A percentile compares a stretch with the other conserved stretches of the same genome.
These are phyloP conservation scores for Augochlorella aurata DNA, from an alignment of 2,888 invertebrate genomes.

Conservation along the genomic window DNA sequence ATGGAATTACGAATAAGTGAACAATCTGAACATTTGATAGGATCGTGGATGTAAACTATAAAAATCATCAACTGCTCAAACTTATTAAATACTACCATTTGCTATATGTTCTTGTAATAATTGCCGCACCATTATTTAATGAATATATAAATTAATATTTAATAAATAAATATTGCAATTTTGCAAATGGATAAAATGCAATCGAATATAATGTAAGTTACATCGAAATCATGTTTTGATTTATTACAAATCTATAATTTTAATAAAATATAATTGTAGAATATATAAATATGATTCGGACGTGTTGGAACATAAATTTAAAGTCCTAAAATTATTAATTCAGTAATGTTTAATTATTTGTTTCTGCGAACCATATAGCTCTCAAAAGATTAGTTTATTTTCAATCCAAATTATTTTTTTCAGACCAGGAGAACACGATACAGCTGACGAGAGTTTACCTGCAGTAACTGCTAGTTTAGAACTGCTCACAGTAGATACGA, in stretches of 20 bases:
- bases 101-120: neutral
- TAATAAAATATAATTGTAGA: neutral
- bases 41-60: neutral
- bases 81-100: neutral
- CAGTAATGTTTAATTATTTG: neutral
- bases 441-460: constrained; percentile 71
- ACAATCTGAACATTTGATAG: constrained; percentile 1
- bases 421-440: constrained; percentile 41
- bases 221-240: neutral
- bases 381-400: neutral
- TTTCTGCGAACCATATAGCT: neutral
- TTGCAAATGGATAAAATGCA: constrained; percentile 57
- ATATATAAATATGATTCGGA: neutral
- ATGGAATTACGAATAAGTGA: constrained; percentile 3
- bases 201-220: constrained; percentile 52
- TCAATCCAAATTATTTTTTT: constrained; percentile 39
- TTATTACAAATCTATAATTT: neutral
- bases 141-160: neutral
- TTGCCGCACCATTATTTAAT: neutral
- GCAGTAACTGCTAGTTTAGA: constrained; percentile 77
- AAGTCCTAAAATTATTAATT: neutral
- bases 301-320: neutral
- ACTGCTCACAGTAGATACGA: constrained; percentile 73
- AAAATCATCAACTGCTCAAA: neutral
- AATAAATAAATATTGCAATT: constrained; percentile 4